A percentile compares a stretch with the other conserved stretches of the same genome.
Evolutionary conservation across 2,113 vertebrate genomes (phyloP).

Genomic region (Laterallus jamaicensis): DNA sequence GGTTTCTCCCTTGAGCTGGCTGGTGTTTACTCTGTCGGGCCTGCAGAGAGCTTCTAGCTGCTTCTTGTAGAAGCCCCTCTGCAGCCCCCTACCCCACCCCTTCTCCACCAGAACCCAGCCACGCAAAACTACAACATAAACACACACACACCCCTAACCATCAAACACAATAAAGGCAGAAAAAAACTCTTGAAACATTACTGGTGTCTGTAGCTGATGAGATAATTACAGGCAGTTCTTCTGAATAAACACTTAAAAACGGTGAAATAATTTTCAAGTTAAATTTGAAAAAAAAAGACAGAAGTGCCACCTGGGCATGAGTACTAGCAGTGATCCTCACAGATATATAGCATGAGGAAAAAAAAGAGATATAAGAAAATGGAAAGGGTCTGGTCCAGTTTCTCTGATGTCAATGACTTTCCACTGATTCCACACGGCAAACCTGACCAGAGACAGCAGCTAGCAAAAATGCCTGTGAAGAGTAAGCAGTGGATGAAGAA

Average conservation of each 20-base stretch:
- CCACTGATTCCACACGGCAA: not conserved
- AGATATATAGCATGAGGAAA: not conserved
- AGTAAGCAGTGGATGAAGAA: not conserved
- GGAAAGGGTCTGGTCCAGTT: not conserved
- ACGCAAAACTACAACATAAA: no score
- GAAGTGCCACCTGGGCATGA: not conserved
- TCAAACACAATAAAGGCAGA: not conserved
- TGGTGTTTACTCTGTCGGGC: no score
- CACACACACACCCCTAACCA: not conserved
- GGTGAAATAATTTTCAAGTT: not conserved
- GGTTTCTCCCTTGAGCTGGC: no score
- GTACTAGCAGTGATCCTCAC: not conserved
- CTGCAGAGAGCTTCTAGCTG: no score
- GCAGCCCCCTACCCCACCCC: no score
- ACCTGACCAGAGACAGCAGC: not conserved
- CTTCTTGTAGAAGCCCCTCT: no score
- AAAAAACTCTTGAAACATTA: not conserved
- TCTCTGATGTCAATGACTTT: not conserved
- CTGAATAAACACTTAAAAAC: not conserved
- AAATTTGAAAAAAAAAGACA: not conserved
- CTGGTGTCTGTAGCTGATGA: not conserved
- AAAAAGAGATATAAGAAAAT: not conserved
- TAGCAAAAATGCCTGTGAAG: not conserved
- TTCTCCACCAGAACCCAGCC: no score
- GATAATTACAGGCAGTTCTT: not conserved